A percentile compares a stretch with the other conserved stretches of the same genome.
phyloP scores from a whole-genome alignment of 2,888 invertebrate species.

The Spicauda simplicius region DNA sequence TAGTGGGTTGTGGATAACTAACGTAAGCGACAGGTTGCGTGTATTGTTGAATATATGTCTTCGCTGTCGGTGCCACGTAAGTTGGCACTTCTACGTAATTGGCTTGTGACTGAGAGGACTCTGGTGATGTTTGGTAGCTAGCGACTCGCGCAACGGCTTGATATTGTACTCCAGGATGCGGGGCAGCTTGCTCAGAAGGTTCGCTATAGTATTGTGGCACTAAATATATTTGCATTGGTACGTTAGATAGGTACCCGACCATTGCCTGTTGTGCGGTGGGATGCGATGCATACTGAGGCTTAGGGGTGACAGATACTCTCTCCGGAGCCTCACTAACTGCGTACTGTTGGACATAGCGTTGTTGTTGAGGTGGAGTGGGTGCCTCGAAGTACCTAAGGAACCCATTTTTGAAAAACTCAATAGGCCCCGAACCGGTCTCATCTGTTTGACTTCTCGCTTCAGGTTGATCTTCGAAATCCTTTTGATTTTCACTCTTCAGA shows the following conservation, averaged over 20 bases:
- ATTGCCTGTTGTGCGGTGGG: constrained; percentile 63
- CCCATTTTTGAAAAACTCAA: constrained; percentile 69
- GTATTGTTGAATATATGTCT: constrained; percentile 63
- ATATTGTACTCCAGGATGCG: constrained; percentile 56
- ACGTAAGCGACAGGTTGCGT: constrained; percentile 60
- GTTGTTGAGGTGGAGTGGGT: constrained; percentile 56
- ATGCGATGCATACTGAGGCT: constrained; percentile 52
- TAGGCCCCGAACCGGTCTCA: constrained; percentile 50
- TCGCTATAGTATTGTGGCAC: constrained; percentile 75
- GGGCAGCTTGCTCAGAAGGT: constrained; percentile 50
- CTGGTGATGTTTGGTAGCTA: constrained; percentile 56
- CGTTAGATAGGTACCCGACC: constrained; percentile 74
- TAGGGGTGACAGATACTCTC: constrained; percentile 49
- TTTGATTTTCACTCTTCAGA: constrained; percentile 83
- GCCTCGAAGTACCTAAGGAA: constrained; percentile 63
- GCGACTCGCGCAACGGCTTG: constrained; percentile 50
- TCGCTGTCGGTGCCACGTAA: constrained; percentile 60
- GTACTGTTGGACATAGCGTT: constrained; percentile 73
- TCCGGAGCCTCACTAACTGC: constrained; percentile 74
- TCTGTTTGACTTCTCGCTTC: constrained; percentile 49
- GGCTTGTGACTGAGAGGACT: constrained; percentile 59
- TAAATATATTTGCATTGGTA: constrained; percentile 79
- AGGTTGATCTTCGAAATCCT: constrained; percentile 58
- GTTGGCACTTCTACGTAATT: constrained; percentile 68
- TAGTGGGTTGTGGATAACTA: constrained; percentile 63